A percentile compares a stretch with the other conserved stretches of the same genome.
Conservation (phyloP, 2,888 invertebrate genomes). For the Athripsodes cinereus region DNA sequence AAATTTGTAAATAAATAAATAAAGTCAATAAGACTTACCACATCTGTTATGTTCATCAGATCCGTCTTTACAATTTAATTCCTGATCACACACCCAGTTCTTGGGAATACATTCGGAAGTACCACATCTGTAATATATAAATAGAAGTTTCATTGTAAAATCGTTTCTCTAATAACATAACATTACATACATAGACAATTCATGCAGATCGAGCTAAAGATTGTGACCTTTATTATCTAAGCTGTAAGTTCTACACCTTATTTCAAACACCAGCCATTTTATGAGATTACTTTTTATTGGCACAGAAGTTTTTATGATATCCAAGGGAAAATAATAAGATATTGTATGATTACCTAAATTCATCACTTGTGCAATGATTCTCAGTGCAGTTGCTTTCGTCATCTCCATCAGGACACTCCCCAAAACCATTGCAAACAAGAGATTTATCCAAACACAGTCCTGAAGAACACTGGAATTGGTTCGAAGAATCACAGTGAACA, state of each 20-base stretch:
- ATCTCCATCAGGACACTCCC: conserved; percentile 44
- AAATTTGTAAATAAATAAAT: not conserved
- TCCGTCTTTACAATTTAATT: conserved; percentile 60
- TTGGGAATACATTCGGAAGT: conserved; percentile 60
- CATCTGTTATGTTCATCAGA: conserved; percentile 60
- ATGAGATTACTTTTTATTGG: no score
- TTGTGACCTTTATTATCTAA: not conserved
- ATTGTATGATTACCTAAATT: conserved; percentile 16
- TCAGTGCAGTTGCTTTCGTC: conserved; percentile 42
- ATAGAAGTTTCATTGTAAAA: no score
- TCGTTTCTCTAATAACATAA: no score
- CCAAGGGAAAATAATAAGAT: no score
- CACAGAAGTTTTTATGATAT: no score
- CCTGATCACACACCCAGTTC: conserved; percentile 61
- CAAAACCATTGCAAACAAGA: conserved; percentile 45
- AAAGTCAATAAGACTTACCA: conserved; percentile 32
- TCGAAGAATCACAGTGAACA: conserved; percentile 37
- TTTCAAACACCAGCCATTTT: no score
- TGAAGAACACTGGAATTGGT: conserved; percentile 46
- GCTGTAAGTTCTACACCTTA: not conserved
- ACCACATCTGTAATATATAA: conserved; percentile 42
- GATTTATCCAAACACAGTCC: conserved; percentile 45
- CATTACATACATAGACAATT: no score
- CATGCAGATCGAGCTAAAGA: no score
- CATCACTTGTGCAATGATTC: conserved; percentile 30